Conservation (phyloP, 2,888 invertebrate species). For the Scotopteryx bipunctaria region DNA sequence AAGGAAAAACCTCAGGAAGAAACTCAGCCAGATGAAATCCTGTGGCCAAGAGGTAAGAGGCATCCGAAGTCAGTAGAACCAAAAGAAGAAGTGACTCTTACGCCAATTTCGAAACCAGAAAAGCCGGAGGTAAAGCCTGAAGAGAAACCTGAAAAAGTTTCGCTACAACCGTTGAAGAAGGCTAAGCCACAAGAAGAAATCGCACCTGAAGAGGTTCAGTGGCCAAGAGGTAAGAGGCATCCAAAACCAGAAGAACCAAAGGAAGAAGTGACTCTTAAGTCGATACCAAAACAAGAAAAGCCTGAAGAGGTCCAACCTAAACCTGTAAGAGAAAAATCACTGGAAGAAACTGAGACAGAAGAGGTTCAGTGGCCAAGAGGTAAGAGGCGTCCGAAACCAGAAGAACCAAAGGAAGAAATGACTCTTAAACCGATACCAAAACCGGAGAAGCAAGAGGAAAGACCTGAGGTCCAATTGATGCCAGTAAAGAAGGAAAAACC, state of each 20-base stretch:
- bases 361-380: constrained; percentile 62
- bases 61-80: constrained; percentile 45
- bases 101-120: constrained; percentile 57
- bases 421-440: constrained; percentile 60
- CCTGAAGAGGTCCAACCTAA: constrained; percentile 43
- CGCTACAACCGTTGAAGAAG: constrained; percentile 31
- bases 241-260: constrained; percentile 48
- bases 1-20: constrained; percentile 44
- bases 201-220: constrained; percentile 44
- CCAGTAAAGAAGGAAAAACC: constrained; percentile 38
- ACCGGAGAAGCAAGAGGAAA: constrained; percentile 37
- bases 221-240: constrained; percentile 39
- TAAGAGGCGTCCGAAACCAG: constrained; percentile 57
- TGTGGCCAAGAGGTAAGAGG: constrained; percentile 49
- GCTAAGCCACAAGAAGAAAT: constrained; percentile 46
- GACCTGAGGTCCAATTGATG: constrained; percentile 54
- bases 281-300: constrained; percentile 55
- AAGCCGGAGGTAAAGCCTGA: constrained; percentile 63
- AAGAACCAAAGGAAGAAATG: constrained; percentile 61
- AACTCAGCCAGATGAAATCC: constrained; percentile 30
- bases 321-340: constrained; percentile 41
- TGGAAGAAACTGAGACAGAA: constrained; percentile 55
- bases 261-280: constrained; percentile 58
- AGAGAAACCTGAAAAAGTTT: constrained; percentile 11
- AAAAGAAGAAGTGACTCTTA: constrained; percentile 57